Evolutionary conservation across 2,113 vertebrate species (phyloP), one percentile per base, ranked within the genome.

Genomic region (Bubo blakistoni): DNA sequence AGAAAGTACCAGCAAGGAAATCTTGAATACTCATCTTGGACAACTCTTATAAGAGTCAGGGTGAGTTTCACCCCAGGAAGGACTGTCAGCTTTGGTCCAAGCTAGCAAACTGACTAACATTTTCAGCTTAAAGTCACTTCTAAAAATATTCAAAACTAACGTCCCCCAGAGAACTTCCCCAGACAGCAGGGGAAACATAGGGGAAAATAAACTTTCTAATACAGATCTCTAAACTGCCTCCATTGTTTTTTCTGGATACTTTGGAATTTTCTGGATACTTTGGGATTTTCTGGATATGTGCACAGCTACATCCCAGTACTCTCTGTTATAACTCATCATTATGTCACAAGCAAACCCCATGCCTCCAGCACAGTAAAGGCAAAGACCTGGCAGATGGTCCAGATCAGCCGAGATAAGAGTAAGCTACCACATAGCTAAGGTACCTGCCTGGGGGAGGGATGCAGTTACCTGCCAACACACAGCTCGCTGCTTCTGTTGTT

Each of bases 351-450:
- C 44, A 36, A 90, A 26, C n/a, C 47, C 81, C 58, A 40, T n/a
- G 80, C 73, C 66, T 91, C 49, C 81, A 95, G 74, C 73, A 88
- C 18, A 65, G 69, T n/a, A n/a, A 80, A 46, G 36, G 59, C 74
- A 93, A 79, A 92, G 90, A 63, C 40, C 87, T 65, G 89, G 71
- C 90, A 95, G 71, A 88, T 55, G 59, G 71, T 81, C 66, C 84
- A 96, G 86, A 77, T 82, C 63, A 91, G 63, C 86, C 88, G 65
- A 95, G 91, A 78, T 89, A 95, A 91, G 29, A 83, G 27, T 51
- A 70, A 88, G 82, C 71, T 57, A 69, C 69, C 81, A 69, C 40
- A 66, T 2, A 88, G 69, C 73, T 67, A 38, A 78, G 63, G 63
- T 63, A 96, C 62, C 88, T 91, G 55, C 58, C 58, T 1, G 1